phyloP scores from a whole-genome alignment of 1,140 invertebrate genomes.

The Ostrea edulis region DNA sequence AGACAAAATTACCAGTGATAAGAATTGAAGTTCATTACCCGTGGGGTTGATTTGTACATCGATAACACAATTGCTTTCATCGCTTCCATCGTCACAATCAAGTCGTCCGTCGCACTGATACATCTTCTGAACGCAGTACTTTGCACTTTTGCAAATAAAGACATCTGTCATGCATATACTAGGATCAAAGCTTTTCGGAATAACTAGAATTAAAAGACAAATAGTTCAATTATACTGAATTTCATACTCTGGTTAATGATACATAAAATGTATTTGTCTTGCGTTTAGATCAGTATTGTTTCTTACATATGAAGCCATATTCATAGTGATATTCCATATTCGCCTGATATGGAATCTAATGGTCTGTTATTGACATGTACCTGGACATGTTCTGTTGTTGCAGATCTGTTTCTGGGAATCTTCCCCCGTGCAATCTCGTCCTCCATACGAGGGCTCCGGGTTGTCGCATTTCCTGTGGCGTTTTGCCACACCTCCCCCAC shows the following conservation, averaged over 20 bases:
- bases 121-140: conserved; percentile 22
- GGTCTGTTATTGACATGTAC: neutral
- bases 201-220: conserved; percentile 6
- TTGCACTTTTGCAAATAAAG: conserved; percentile 43
- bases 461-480: conserved; percentile 40
- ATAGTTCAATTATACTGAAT: too few relatives aligned
- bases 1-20: too few relatives aligned
- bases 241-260: too few relatives aligned
- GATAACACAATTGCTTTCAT: conserved; percentile 35
- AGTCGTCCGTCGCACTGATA: conserved; percentile 37
- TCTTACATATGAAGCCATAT: too few relatives aligned
- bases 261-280: too few relatives aligned
- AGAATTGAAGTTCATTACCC: neutral
- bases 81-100: conserved; percentile 48
- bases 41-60: neutral
- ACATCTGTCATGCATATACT: conserved; percentile 14
- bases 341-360: neutral
- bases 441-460: conserved; percentile 37
- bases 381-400: conserved; percentile 44
- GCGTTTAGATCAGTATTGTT: too few relatives aligned
- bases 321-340: neutral
- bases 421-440: conserved; percentile 17
- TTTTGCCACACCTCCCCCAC: conserved; percentile 27
- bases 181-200: conserved; percentile 39
- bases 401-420: neutral